Conservation (phyloP, 2,888 invertebrate species). For the Mycogona germanica region DNA sequence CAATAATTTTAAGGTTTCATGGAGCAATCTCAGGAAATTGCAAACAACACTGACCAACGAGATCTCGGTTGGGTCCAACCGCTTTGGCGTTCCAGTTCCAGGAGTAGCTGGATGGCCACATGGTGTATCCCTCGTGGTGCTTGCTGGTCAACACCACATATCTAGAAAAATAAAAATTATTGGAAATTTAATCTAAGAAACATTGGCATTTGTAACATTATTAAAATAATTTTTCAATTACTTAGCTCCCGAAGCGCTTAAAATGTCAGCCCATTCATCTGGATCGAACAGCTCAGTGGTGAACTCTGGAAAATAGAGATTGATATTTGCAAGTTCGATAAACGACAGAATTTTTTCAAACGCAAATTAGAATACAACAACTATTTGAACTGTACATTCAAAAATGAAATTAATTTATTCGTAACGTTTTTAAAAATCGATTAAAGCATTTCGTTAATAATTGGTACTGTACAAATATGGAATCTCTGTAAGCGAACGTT, state of each 20-base stretch:
- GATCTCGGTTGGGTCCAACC: constrained; percentile 37
- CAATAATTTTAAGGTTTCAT: neutral
- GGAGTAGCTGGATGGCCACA: constrained; percentile 37
- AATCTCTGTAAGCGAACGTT: too few relatives aligned
- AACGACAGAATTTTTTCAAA: too few relatives aligned
- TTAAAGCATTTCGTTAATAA: too few relatives aligned
- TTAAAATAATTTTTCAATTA: constrained; percentile 22
- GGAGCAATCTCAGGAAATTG: neutral
- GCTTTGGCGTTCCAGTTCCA: constrained; percentile 39
- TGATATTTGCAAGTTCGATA: too few relatives aligned
- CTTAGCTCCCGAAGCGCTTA: constrained; percentile 39
- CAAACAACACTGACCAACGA: constrained; percentile 32
- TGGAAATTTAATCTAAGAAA: neutral
- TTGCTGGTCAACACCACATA: constrained; percentile 39
- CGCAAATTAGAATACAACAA: too few relatives aligned
- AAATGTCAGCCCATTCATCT: constrained; percentile 37
- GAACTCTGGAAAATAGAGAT: too few relatives aligned
- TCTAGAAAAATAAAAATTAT: constrained; percentile 24
- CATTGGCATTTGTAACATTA: neutral
- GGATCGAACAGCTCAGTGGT: constrained; percentile 39
- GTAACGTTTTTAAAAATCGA: too few relatives aligned
- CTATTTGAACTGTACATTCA: too few relatives aligned
- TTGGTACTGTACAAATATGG: too few relatives aligned
- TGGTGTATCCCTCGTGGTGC: constrained; percentile 39
- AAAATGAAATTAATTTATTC: too few relatives aligned